Base-by-base conservation (phyloP, 2,113 vertebrate genomes). In the Mustela lutreola region DNA sequence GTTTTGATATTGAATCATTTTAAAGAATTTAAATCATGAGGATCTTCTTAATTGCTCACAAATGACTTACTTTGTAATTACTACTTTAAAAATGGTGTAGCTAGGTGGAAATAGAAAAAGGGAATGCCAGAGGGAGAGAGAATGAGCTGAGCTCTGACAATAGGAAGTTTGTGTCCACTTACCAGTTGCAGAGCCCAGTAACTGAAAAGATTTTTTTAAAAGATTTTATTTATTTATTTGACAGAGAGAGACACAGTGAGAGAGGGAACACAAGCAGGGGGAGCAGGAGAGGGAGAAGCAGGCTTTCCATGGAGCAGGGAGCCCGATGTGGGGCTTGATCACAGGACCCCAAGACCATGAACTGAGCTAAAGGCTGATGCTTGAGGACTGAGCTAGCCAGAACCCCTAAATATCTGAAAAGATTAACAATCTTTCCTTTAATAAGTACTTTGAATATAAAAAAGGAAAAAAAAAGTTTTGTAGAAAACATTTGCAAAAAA, bases 401-500 rank as follows among this genome's bases (percentile, higher is more conserved):
- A 6, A 2, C 56, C 56, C 56, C 15, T 28, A 1, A 18, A 62
- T n/a, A 24, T 79, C 33, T 75, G 10, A 39, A 82, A 89, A 42
- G 36, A 53, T 31, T 33, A 50, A 42, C 11, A 60, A 19, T 81
- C 67, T 70, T 78, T 95, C 39, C n/a, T 80, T 91, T 8, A 92
- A n/a, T 26, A 28, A 7, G 18, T 71, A 71, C 33, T 60, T 82
- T 92, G 80, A 36, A 21, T 80, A 76, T 11, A 71, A 76, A 93
- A 91, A 89, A 24, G 39, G 21, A 56, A n/a, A 79, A 83, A 78
- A 78, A 60, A 7, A 28, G 22, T 78, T 65, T 62, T 3, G 3
- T 90, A 76, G 73, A 58, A 94, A 92, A 95, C 7, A 45, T 63
- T 95, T 96, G 53, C 18, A 78, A 62, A 33, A 33, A 91, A 16